These are phyloP conservation scores for Thalassoma bifasciatum DNA, from an alignment of 2,113 vertebrate species.

Conservation along the genomic window DNA sequence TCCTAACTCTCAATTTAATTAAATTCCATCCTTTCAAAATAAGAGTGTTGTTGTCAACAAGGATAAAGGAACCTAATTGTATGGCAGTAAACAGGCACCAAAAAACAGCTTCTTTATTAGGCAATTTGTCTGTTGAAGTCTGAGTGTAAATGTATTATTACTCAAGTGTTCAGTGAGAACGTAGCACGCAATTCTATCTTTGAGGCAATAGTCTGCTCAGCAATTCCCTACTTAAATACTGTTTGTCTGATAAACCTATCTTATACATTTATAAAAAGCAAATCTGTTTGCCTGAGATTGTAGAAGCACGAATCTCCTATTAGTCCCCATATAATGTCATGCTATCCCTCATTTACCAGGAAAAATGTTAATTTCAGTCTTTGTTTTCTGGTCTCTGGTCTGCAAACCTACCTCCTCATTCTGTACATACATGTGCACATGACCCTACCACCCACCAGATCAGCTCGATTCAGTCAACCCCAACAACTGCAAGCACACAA, in stretches of 20 bases:
- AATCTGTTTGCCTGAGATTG: neutral
- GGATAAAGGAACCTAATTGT: too few species aligned
- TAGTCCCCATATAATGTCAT: too few species aligned
- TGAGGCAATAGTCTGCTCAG: neutral
- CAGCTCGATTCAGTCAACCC: constrained; percentile 2
- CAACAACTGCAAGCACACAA: constrained; percentile 37
- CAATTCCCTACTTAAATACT: too few species aligned
- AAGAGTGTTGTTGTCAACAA: too few species aligned
- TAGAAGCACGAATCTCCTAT: too few species aligned
- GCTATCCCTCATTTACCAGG: neutral
- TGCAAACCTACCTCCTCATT: neutral
- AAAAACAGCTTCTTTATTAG: too few species aligned
- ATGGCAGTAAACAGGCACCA: too few species aligned
- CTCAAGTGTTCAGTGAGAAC: neutral
- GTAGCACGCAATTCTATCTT: neutral
- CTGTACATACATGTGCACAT: neutral
- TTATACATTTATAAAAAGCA: too few species aligned
- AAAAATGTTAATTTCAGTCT: constrained; percentile 11
- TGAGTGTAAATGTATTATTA: neutral
- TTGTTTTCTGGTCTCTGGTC: constrained; percentile 7
- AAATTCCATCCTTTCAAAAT: too few species aligned
- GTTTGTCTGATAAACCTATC: too few species aligned
- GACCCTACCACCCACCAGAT: neutral
- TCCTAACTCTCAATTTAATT: too few species aligned
- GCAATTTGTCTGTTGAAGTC: too few species aligned